phyloP scores from a whole-genome alignment of 2,888 invertebrate species.

The Sepioteuthis lessoniana region DNA sequence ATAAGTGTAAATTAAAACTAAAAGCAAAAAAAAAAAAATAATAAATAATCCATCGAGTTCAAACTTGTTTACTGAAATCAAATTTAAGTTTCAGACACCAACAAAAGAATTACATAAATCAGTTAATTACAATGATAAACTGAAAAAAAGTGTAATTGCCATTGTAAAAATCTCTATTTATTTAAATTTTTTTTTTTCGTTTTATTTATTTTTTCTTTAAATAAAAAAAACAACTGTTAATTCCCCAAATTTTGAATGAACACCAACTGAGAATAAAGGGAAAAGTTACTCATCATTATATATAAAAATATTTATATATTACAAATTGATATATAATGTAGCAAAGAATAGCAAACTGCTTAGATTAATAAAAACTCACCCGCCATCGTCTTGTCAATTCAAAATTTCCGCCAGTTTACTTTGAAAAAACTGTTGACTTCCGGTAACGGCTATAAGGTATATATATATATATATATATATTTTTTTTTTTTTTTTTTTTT shows the following conservation, averaged over 20 bases:
- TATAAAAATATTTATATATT: background rate
- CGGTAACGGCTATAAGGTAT: background rate
- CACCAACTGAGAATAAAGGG: background rate
- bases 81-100: no score
- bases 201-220: background rate
- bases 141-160: no score
- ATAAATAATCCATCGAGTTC: no score
- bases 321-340: background rate
- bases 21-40: no score
- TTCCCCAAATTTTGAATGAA: background rate
- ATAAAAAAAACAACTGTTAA: background rate
- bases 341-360: background rate
- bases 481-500: background rate
- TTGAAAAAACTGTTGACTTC: background rate
- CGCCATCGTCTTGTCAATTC: background rate
- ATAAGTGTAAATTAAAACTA: no score
- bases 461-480: no score
- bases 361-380: background rate
- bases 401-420: background rate
- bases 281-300: background rate
- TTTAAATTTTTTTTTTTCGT: background rate
- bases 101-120: no score
- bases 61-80: no score
- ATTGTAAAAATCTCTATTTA: no score
- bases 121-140: no score